These are phyloP conservation scores for Bos indicus DNA, from an alignment of 2,113 vertebrate genomes.

Conservation along the genomic window DNA sequence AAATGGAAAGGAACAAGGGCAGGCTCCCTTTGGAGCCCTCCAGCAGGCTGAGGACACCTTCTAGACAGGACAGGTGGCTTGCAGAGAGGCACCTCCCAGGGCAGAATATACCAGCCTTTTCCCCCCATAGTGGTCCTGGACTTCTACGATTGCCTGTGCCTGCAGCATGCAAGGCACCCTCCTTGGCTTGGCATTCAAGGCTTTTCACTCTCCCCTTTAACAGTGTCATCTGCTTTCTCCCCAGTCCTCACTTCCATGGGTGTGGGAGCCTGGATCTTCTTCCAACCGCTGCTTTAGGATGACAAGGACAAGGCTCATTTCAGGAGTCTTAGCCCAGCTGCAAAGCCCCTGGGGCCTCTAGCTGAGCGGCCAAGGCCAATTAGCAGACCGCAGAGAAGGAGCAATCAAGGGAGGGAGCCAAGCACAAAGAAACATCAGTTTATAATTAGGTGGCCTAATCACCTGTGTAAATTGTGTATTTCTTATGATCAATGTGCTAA, in stretches of 20 bases:
- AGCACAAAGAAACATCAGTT: not conserved
- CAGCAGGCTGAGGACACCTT: not conserved
- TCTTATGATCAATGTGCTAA: slow-evolving; percentile 71
- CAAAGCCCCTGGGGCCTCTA: not conserved
- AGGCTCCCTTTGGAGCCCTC: not conserved
- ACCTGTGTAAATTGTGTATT: slow-evolving; percentile 71
- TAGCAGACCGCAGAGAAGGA: not conserved
- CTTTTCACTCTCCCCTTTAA: not conserved
- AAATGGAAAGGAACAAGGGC: not conserved
- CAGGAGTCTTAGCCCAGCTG: not conserved
- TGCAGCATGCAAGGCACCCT: not conserved
- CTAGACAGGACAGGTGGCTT: not conserved
- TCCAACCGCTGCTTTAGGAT: not conserved
- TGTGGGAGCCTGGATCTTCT: not conserved
- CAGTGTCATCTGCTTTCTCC: not conserved
- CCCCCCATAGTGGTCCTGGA: not conserved
- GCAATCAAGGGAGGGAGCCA: not conserved
- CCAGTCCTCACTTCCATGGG: not conserved
- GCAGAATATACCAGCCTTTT: not conserved
- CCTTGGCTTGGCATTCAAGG: not conserved
- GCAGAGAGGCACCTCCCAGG: not conserved
- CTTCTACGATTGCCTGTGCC: not conserved
- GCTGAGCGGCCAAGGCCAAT: not conserved
- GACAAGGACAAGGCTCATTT: not conserved
- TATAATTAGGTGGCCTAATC: slow-evolving; percentile 69